phyloP scores from a whole-genome alignment of 2,888 invertebrate species.

The Sussaba pulchella region DNA sequence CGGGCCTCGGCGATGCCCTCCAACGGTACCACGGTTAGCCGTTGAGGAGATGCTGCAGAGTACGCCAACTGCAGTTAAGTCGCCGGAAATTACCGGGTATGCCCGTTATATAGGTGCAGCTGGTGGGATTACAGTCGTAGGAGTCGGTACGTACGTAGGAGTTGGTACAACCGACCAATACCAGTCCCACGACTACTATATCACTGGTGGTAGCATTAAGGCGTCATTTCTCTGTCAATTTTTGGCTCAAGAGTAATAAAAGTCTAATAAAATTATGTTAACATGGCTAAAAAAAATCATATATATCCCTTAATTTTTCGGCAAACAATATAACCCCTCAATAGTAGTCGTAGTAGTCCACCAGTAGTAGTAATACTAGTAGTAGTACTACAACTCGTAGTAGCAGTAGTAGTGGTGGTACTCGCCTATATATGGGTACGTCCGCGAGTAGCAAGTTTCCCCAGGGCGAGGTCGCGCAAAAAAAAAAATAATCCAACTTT shows the following conservation, averaged over 20 bases:
- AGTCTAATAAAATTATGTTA: no score
- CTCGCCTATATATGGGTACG: background rate
- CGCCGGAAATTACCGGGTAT: background rate
- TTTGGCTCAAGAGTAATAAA: background rate
- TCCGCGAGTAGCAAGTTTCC: constrained; percentile 3
- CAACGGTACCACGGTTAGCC: no score
- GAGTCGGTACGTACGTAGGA: no score
- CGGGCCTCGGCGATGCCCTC: background rate
- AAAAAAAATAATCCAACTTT: constrained; percentile 75
- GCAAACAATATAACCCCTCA: background rate
- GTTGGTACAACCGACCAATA: no score
- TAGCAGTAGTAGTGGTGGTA: background rate
- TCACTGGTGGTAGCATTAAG: no score
- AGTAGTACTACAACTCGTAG: background rate
- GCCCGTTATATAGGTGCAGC: background rate
- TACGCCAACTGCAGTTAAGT: background rate
- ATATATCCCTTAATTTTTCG: background rate
- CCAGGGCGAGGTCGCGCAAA: constrained; percentile 42
- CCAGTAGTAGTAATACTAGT: background rate
- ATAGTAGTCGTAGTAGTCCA: constrained; percentile 8
- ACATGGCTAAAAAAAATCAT: no score
- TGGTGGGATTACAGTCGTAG: no score
- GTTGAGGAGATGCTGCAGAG: background rate
- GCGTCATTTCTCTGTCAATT: background rate
- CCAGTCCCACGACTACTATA: no score